Evolutionary conservation across 2,888 invertebrate genomes (phyloP).

Genomic region (Xestia xanthographa): DNA sequence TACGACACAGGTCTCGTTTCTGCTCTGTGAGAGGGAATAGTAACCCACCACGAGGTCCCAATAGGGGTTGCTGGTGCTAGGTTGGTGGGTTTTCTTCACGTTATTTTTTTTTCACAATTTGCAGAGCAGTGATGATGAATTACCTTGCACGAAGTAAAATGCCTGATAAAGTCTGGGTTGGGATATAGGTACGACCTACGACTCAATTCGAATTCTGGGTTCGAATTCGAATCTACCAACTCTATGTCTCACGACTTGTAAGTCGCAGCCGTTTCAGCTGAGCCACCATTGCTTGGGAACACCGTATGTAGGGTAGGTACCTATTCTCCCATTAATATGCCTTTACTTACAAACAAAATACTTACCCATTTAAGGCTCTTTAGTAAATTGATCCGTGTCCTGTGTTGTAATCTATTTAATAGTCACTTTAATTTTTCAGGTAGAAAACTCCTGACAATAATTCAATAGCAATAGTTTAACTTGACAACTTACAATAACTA

Average conservation of each 20-base stretch:
- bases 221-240: background rate
- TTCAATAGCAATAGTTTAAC: no score
- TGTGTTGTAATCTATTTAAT: no score
- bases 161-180: background rate
- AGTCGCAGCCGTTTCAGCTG: background rate
- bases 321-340: no score
- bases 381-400: no score
- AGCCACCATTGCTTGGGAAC: background rate
- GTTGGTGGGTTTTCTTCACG: background rate
- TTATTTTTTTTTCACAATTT: background rate
- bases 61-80: background rate
- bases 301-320: no score
- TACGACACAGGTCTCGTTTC: background rate
- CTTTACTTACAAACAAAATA: constrained; percentile 22
- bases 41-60: background rate
- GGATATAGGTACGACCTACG: no score
- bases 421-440: no score
- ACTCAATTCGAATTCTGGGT: background rate
- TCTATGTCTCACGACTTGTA: background rate
- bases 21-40: background rate
- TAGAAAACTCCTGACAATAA: no score
- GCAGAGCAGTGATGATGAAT: background rate
- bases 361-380: no score
- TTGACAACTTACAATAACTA: no score
- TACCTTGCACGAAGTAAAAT: background rate